These are phyloP conservation scores for Chalcis sispes DNA, from an alignment of 2,888 invertebrate species.

Conservation along the genomic window DNA sequence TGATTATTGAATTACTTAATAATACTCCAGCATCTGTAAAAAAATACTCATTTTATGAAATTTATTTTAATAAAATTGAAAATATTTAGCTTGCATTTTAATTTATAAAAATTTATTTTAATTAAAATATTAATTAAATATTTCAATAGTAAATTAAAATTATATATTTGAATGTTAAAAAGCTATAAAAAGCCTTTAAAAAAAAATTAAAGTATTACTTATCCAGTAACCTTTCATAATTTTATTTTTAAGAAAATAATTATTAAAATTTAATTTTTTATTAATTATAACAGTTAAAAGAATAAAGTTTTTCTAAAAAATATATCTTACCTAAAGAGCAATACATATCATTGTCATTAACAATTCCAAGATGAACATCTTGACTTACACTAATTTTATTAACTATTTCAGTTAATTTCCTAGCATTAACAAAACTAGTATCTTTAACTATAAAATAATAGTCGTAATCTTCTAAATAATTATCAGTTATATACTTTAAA, in stretches of 20 bases:
- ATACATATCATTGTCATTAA: slow-evolving; percentile 80
- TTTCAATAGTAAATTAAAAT: too few species aligned
- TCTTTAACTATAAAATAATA: slow-evolving; percentile 94
- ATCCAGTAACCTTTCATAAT: background rate
- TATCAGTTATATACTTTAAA: slow-evolving; percentile 92
- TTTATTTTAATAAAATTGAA: background rate
- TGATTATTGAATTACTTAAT: slow-evolving; percentile 90
- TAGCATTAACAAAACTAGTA: slow-evolving; percentile 89
- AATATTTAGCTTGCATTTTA: background rate
- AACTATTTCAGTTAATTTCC: slow-evolving; percentile 84
- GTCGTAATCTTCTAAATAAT: slow-evolving; percentile 92
- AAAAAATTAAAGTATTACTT: slow-evolving; percentile 5
- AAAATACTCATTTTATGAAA: background rate
- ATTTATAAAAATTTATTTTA: background rate
- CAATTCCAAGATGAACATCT: slow-evolving; percentile 89
- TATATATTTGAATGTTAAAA: background rate
- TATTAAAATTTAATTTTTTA: slow-evolving; percentile 41
- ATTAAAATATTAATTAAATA: slow-evolving; percentile 2
- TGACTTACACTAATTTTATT: slow-evolving; percentile 88
- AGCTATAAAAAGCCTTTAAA: slow-evolving; percentile 9
- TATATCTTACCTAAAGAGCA: slow-evolving; percentile 81
- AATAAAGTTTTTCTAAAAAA: slow-evolving; percentile 13
- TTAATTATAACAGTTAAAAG: slow-evolving; percentile 24
- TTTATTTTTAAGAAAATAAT: slow-evolving; percentile 17
- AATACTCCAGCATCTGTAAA: slow-evolving; percentile 89